phyloP scores from a whole-genome alignment of 2,888 invertebrate genomes.

The Muscina levida region DNA sequence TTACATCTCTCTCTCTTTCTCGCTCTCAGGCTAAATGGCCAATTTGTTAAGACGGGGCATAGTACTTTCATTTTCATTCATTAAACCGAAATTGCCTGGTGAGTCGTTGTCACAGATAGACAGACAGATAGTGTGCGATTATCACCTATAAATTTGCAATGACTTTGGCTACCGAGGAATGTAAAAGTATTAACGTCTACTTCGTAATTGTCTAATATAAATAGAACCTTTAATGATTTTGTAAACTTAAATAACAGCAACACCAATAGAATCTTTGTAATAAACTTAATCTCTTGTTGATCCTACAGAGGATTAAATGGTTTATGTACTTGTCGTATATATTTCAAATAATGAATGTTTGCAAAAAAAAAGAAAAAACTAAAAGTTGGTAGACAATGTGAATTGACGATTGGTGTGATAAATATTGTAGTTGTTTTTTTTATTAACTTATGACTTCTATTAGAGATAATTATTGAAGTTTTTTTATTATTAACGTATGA shows the following conservation, averaged over 20 bases:
- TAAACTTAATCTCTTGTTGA: constrained; percentile 75
- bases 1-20: background rate
- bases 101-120: background rate
- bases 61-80: constrained; percentile 62
- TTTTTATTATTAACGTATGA: no score
- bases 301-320: constrained; percentile 75
- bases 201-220: constrained; percentile 10
- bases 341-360: background rate
- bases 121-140: constrained; percentile 26
- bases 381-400: background rate
- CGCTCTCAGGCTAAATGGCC: constrained; percentile 6
- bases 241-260: constrained; percentile 43
- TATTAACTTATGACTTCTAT: background rate
- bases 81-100: background rate
- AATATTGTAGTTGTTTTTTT: background rate
- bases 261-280: constrained; percentile 46
- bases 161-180: constrained; percentile 35
- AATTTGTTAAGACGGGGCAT: background rate
- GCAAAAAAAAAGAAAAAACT: no score
- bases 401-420: background rate
- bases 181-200: constrained; percentile 5
- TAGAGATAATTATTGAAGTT: no score
- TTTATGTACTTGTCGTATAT: constrained; percentile 18
- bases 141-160: constrained; percentile 54
- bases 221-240: constrained; percentile 32